Conservation (phyloP, 2,113 vertebrate species). For the Camelus dromedarius region DNA sequence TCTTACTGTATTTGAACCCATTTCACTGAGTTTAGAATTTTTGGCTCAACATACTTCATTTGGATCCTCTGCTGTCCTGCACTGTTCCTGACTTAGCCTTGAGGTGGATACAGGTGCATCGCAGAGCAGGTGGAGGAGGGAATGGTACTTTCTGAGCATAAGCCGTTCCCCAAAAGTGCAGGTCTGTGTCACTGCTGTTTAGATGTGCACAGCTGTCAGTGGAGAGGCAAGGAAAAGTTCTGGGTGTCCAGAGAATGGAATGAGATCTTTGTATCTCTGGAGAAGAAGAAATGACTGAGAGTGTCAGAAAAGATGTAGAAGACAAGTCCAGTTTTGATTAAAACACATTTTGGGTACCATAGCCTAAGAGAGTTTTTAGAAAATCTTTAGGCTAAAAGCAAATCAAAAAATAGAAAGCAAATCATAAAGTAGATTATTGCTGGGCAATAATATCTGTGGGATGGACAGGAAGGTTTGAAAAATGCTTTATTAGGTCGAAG, state of each 20-base stretch:
- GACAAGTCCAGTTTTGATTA: neutral
- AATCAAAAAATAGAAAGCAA: slow-evolving; percentile 2
- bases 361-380: neutral
- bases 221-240: neutral
- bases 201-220: neutral
- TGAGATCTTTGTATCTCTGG: neutral
- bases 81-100: neutral
- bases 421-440: neutral
- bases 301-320: neutral
- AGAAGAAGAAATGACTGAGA: neutral
- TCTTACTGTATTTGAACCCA: neutral
- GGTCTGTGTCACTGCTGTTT: neutral
- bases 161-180: neutral
- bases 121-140: neutral
- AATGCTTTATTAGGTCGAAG: slow-evolving; percentile 14
- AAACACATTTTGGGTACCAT: neutral
- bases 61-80: neutral
- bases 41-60: neutral
- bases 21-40: slow-evolving; percentile 47
- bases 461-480: neutral
- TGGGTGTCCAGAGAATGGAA: neutral
- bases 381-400: slow-evolving; percentile 4
- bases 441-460: neutral
- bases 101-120: neutral
- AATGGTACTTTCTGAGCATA: neutral